Base-by-base conservation (phyloP, 2,113 vertebrate genomes). In the Thinocorus orbignyianus region DNA sequence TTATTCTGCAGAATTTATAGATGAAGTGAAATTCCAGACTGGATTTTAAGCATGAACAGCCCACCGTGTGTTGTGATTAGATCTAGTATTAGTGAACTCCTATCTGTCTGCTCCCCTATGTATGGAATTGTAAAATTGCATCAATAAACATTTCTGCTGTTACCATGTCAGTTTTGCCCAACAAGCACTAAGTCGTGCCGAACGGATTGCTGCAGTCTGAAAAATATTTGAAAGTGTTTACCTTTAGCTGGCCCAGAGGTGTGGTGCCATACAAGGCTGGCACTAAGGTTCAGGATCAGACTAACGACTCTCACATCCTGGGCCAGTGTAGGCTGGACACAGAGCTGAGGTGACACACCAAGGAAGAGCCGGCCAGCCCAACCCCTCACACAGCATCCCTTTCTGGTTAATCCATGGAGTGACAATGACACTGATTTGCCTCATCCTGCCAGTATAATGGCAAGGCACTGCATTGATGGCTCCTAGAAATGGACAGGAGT, bases 401-500 rank as follows among this genome's bases (percentile, higher is more conserved):
- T 97, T 88, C 97, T 96, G 97, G 95, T 87, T 97, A 97, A 92
- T 97, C 97, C 97, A 97, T 97, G 97, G 96, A 95, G 95, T 98
- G 97, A 98, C 76, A 97, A 95, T 95, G 97, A 95, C 96, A 98
- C 94, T 97, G 97, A 97, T 76, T 89, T 97, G 98, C 95, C 97
- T 96, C 97, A 76, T 97, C 96, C 95, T 97, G 97, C 97, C 97
- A 98, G 28, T 95, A 46, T 95, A 97, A 96, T 76, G 95, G 97
- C 96, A 97, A 97, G 97, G 96, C 93, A 97, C 97, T 96, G 98
- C 98, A 96, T 58, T 95, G 97, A 92, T 73, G 97, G 97, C 88
- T 97, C 97, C 97, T 97, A 95, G 97, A 98, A 98, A 98, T 25
- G 97, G 97, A 97, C 23, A 98, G 97, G 97, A 98, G 97, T 97